Conservation (phyloP, 2,888 invertebrate genomes). For the Tetanocera ferruginea region DNA sequence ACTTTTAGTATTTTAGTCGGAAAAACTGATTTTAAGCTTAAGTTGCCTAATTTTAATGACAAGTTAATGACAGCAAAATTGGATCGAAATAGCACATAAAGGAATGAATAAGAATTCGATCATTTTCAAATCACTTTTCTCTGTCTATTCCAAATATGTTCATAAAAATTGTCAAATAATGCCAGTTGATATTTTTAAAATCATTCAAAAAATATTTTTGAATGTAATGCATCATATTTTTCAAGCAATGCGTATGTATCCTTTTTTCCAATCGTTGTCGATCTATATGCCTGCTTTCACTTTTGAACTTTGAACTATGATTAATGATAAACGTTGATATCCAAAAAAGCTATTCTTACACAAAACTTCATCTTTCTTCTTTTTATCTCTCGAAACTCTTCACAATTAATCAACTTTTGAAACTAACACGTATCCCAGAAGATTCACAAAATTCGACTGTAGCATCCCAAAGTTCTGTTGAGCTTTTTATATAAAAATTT, state of each 20-base stretch:
- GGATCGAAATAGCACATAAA: too few relatives aligned
- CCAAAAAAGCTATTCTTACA: constrained; percentile 1
- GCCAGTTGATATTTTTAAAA: background rate
- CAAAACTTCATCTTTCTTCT: constrained; percentile 13
- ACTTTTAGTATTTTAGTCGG: too few relatives aligned
- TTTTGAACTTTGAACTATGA: background rate
- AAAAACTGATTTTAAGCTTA: too few relatives aligned
- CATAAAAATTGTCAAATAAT: too few relatives aligned
- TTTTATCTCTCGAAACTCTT: background rate
- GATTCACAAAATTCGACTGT: constrained; percentile 15
- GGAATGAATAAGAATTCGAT: too few relatives aligned
- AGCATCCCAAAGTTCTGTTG: background rate
- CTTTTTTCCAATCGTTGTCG: background rate
- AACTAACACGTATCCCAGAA: background rate
- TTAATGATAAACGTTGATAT: background rate
- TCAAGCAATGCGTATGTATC: too few relatives aligned
- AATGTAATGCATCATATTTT: background rate
- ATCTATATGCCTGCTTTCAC: background rate
- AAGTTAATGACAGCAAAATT: too few relatives aligned
- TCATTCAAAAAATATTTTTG: too few relatives aligned
- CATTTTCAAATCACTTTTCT: too few relatives aligned
- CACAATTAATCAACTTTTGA: background rate
- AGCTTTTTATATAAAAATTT: constrained; percentile 21
- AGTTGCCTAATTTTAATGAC: too few relatives aligned
- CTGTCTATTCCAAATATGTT: too few relatives aligned